These are phyloP conservation scores for Urocyon cinereoargenteus DNA, from an alignment of 2,797 vertebrate species.

Conservation along the genomic window DNA sequence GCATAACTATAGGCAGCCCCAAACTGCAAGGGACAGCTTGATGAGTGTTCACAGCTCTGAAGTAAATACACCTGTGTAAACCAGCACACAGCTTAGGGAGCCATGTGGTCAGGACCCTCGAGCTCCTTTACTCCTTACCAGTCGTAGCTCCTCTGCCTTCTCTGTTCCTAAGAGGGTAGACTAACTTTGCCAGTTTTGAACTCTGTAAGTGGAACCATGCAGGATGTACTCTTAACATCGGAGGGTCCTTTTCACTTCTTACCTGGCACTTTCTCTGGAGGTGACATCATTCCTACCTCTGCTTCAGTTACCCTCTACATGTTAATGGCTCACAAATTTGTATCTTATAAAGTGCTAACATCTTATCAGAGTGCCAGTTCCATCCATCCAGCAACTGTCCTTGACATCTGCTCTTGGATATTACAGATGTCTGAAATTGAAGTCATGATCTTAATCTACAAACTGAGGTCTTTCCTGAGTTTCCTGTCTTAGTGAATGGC, in stretches of 20 bases:
- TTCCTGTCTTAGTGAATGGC: background rate
- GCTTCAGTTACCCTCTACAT: background rate
- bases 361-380: background rate
- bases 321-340: background rate
- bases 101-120: fast-evolving
- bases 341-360: background rate
- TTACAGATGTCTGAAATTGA: background rate
- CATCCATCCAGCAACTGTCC: background rate
- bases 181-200: background rate
- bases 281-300: background rate
- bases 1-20: background rate
- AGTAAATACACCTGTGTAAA: background rate
- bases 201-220: no score
- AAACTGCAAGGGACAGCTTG: no score
- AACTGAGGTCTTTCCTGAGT: background rate
- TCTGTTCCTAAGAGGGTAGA: background rate
- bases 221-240: no score
- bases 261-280: background rate
- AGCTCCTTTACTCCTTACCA: background rate
- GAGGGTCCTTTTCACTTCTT: background rate
- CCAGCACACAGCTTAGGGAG: no score
- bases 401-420: background rate
- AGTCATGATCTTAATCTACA: background rate
- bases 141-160: background rate
- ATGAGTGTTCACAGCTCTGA: background rate